phyloP scores from a whole-genome alignment of 2,797 vertebrate species.

The Melopsittacus undulatus region DNA sequence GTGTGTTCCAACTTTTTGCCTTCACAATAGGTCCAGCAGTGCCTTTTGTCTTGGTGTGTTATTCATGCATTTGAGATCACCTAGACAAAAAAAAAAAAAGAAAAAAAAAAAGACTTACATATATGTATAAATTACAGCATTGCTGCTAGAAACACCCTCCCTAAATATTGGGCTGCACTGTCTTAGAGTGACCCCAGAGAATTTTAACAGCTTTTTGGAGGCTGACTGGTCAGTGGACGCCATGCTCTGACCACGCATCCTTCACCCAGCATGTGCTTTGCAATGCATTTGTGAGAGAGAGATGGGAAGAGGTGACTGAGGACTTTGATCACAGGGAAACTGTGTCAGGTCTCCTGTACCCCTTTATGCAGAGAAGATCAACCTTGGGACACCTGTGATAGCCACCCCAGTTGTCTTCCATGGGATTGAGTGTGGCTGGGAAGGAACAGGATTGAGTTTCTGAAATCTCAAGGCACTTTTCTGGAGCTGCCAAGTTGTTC shows the following conservation, averaged over 20 bases:
- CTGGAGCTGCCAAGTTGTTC: background rate
- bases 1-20: background rate
- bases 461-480: background rate
- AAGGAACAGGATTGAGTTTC: background rate
- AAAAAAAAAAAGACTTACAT: background rate
- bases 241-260: background rate
- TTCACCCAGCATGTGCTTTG: fast-evolving
- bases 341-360: background rate
- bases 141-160: background rate
- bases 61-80: background rate
- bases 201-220: background rate
- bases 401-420: background rate
- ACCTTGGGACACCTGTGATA: background rate
- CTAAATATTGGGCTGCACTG: background rate
- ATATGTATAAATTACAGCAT: background rate
- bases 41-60: background rate
- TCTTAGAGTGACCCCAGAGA: background rate
- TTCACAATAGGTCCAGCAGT: background rate
- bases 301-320: background rate
- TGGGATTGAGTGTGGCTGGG: background rate
- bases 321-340: background rate
- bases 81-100: background rate
- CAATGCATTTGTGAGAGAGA: background rate
- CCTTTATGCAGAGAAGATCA: background rate
- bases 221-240: background rate